Evolutionary conservation across 2,888 invertebrate genomes (phyloP), one percentile per base, ranked within the genome.

Genomic region (Lottia gigantea): DNA sequence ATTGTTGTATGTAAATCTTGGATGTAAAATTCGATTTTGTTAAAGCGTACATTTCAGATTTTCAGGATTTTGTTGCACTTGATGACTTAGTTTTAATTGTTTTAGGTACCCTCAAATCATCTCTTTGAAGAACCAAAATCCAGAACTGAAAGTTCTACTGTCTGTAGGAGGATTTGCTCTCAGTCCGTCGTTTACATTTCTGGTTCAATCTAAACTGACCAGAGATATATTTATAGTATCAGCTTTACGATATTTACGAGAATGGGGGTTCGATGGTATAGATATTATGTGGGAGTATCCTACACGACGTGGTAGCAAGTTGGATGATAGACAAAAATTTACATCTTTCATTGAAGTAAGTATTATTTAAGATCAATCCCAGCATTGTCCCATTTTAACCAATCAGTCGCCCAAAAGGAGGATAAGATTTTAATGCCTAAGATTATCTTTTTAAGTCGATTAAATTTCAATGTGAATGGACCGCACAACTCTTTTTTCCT

Each of bases 281-380:
- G 55, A 55, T 55, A 55, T 55, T 23, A 55, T 55, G 55, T 55
- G 55, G 55, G 55, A 55, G 14, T 55, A 55, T 55, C 55, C 55
- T 55, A 55, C 55, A 23, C 19, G 23, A 55, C 55, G 55, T 55
- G 55, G 55, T 23, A 55, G 55, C 19, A 55, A 55, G 23, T 23
- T 19, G 19, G 23, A 23, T 55, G 55, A 55, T 19, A 55, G 23
- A 14, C 55, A 23, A 23, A 55, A 55, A 23, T 55, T 55, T 55
- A 23, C 55, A 40, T 40, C 40, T 40, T 40, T 40, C 40, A 40
- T 40, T 40, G 40, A 40, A 40, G 40, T 40, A 40, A 40, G 40
- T 40, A 6, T 6, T 8, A 40, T 6, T 1, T 40, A 1, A 40
- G 40, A 40, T 1, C 11, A 40, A 40, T 40, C 8, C 1, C 1